These are phyloP conservation scores for Cephus runcator DNA, from an alignment of 2,888 invertebrate genomes.

Conservation along the genomic window DNA sequence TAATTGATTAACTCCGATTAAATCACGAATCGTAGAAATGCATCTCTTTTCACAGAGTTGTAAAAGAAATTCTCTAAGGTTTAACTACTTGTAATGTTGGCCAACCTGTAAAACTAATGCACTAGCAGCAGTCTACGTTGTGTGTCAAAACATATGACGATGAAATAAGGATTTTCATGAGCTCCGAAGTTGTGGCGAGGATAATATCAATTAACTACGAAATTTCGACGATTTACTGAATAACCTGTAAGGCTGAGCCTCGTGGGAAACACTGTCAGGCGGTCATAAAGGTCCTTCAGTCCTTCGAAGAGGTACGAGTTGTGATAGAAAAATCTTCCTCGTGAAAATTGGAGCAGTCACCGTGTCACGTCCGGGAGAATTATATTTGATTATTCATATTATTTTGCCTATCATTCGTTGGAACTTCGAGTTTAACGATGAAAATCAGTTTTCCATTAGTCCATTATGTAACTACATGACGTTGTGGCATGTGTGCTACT, in stretches of 20 bases:
- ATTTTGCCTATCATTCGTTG: neutral
- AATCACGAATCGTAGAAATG: too few species aligned
- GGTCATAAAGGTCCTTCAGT: conserved; percentile 1
- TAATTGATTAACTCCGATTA: too few species aligned
- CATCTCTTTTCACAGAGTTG: neutral
- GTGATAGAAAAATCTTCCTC: conserved; percentile 16
- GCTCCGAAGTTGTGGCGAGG: conserved; percentile 21
- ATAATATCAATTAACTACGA: neutral
- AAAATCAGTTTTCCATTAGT: neutral
- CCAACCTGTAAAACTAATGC: neutral
- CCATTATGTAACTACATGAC: neutral
- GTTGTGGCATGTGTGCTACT: neutral
- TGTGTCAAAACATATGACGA: conserved; percentile 46
- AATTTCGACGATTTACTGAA: neutral
- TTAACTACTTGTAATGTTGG: neutral
- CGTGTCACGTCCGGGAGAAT: neutral
- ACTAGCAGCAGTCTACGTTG: conserved; percentile 16
- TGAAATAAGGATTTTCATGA: conserved; percentile 44
- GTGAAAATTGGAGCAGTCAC: conserved; percentile 15
- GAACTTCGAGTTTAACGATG: neutral
- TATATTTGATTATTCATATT: neutral
- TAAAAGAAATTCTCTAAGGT: neutral
- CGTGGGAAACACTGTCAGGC: neutral
- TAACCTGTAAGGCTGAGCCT: neutral
- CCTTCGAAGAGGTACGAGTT: conserved; percentile 31